Evolutionary conservation across 2,113 vertebrate genomes (phyloP).

Genomic region (Ailuropoda melanoleuca): DNA sequence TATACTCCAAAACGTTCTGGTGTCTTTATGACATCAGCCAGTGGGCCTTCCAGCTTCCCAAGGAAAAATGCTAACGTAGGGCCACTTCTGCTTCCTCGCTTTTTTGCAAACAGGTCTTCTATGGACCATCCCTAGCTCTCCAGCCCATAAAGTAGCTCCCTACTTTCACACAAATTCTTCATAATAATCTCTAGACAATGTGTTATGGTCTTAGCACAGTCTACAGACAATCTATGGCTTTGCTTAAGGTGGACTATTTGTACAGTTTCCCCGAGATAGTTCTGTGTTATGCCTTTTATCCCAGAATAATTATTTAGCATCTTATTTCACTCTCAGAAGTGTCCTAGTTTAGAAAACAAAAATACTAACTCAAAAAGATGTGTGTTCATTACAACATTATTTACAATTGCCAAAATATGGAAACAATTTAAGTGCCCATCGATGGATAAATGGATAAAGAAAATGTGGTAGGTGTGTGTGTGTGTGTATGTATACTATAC

Average conservation of each 20-base stretch:
- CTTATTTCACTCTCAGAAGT: background rate
- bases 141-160: background rate
- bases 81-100: background rate
- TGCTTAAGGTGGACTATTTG: background rate
- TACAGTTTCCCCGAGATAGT: background rate
- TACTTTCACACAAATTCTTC: background rate
- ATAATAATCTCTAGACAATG: background rate
- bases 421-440: background rate
- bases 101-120: background rate
- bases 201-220: background rate
- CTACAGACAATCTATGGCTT: background rate
- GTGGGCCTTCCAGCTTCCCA: background rate
- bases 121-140: background rate
- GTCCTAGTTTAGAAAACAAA: background rate
- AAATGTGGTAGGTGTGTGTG: background rate
- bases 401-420: background rate
- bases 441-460: background rate
- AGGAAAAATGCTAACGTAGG: background rate
- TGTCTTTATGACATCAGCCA: background rate
- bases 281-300: background rate
- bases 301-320: background rate
- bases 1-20: background rate
- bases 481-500: background rate
- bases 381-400: background rate
- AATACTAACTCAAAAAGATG: background rate